Conservation (phyloP, 2,797 vertebrate species). For the Intellagama lesueurii region DNA sequence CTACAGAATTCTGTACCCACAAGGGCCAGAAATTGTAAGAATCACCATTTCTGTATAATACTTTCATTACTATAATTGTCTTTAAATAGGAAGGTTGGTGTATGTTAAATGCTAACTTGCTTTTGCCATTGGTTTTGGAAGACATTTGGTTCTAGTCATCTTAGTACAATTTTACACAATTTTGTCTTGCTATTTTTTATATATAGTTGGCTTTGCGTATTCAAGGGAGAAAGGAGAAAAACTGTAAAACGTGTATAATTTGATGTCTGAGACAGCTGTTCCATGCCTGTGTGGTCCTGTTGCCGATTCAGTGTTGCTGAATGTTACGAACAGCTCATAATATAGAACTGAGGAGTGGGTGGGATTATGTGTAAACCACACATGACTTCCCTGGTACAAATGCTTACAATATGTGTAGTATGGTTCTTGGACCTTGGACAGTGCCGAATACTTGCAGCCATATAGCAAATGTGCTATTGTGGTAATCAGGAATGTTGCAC, state of each 20-base stretch:
- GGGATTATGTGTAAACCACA: background rate
- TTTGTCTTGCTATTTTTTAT: background rate
- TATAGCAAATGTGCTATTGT: background rate
- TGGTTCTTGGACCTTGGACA: background rate
- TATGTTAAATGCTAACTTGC: background rate
- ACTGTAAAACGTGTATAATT: no score
- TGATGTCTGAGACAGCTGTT: no score
- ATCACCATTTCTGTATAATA: constrained; percentile 1
- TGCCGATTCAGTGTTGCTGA: background rate
- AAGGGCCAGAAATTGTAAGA: background rate
- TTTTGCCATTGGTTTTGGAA: constrained; percentile 1
- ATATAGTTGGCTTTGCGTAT: background rate
- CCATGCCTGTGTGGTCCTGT: background rate
- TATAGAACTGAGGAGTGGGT: background rate
- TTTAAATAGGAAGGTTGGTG: constrained; percentile 4
- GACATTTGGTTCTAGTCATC: background rate
- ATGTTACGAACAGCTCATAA: background rate
- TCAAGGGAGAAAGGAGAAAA: no score
- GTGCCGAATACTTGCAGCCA: background rate
- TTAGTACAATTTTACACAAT: background rate
- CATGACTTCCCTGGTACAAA: background rate
- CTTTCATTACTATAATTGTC: constrained; percentile 20
- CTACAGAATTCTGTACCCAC: background rate
- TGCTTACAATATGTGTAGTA: background rate
- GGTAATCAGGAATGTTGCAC: background rate